A percentile compares a stretch with the other conserved stretches of the same genome.
These are phyloP conservation scores for Miniopterus natalensis DNA, from an alignment of 2,113 vertebrate species.

Conservation along the genomic window DNA sequence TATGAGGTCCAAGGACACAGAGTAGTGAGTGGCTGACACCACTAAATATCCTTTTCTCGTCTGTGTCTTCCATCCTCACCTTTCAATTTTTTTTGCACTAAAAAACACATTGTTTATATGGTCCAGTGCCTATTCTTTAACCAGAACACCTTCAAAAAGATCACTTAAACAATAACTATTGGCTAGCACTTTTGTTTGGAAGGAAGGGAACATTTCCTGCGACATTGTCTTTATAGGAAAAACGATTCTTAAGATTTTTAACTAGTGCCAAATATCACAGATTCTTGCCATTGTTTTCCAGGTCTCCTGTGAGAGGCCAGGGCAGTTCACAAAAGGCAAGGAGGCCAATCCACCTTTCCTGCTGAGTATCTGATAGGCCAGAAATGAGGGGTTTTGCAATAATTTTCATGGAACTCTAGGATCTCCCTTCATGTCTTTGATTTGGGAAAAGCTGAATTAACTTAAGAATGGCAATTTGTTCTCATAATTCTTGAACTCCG, in stretches of 20 bases:
- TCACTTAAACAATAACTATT: not conserved
- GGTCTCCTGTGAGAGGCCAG: not conserved
- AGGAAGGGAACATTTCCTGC: not conserved
- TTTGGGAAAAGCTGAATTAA: constrained; percentile 10
- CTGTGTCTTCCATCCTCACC: not conserved
- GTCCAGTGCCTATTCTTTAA: not conserved
- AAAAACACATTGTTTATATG: constrained; percentile 26
- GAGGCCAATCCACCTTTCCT: not conserved
- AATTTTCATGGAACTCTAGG: not conserved
- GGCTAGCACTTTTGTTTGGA: constrained; percentile 47
- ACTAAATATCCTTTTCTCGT: not conserved
- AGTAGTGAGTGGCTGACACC: not conserved
- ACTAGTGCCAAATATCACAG: not conserved
- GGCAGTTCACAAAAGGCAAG: not conserved
- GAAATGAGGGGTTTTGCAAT: not conserved
- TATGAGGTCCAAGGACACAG: not conserved
- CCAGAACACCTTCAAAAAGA: not conserved
- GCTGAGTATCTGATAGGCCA: not conserved
- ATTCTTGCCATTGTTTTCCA: constrained; percentile 35
- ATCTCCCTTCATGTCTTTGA: not conserved
- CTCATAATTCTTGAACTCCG: not conserved
- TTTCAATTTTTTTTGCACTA: not conserved
- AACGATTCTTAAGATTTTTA: constrained; percentile 10
- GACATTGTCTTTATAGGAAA: constrained; percentile 41
- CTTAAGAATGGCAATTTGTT: not conserved